Evolutionary conservation across 2,888 invertebrate genomes (phyloP).

Genomic region (Tenodera sinensis): DNA sequence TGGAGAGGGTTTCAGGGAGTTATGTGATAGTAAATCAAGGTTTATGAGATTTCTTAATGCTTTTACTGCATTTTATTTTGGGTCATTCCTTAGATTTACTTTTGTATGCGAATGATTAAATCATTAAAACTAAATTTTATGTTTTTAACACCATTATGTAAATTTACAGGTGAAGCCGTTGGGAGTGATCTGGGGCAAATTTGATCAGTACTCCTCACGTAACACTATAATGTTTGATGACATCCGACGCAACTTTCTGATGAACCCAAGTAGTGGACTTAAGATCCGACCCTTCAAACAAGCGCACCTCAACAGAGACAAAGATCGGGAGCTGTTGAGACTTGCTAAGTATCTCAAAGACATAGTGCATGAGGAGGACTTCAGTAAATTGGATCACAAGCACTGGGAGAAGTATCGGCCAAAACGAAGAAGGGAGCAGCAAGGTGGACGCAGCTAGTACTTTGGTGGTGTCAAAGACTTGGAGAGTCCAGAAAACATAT

Average conservation of each 20-base stretch:
- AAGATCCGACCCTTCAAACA: slow-evolving; percentile 87
- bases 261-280: slow-evolving; percentile 94
- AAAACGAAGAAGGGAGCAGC: slow-evolving; percentile 38
- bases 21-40: no score
- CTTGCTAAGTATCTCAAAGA: slow-evolving; percentile 77
- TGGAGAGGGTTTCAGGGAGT: no score
- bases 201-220: slow-evolving; percentile 77
- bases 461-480: background rate
- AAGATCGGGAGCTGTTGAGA: slow-evolving; percentile 77
- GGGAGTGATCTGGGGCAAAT: slow-evolving; percentile 96
- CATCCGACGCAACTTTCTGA: slow-evolving; percentile 89
- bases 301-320: slow-evolving; percentile 81
- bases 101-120: no score
- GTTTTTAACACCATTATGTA: background rate
- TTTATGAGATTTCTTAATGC: no score
- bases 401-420: slow-evolving; percentile 84
- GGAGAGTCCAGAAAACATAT: background rate
- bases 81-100: no score
- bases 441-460: background rate
- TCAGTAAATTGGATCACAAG: slow-evolving; percentile 79
- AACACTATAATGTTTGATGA: slow-evolving; percentile 99
- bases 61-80: no score
- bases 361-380: slow-evolving; percentile 78
- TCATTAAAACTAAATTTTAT: no score
- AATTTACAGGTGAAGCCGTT: slow-evolving; percentile 78